These are phyloP conservation scores for Tenthredo scrophulariae DNA, from an alignment of 2,888 invertebrate species.

Conservation along the genomic window DNA sequence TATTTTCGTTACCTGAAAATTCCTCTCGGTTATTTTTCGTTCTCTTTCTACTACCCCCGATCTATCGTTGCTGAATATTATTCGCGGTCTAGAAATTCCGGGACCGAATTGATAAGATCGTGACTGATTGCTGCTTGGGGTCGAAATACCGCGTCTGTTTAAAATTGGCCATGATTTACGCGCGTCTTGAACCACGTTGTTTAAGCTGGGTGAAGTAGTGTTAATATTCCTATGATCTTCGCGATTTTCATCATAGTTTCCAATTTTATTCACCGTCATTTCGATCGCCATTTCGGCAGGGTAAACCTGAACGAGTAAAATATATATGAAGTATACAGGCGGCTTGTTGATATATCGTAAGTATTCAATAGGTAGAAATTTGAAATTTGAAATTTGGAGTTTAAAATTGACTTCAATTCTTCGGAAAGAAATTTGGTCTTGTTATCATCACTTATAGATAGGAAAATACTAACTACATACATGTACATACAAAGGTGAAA, in stretches of 20 bases:
- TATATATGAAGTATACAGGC: neutral
- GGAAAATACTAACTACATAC: neutral
- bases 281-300: neutral
- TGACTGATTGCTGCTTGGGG: conserved; percentile 43
- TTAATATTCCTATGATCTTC: neutral
- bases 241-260: neutral
- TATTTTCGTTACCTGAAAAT: conserved; percentile 8
- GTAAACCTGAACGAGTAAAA: neutral
- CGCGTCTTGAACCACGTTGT: neutral
- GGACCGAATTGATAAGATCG: conserved; percentile 43
- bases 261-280: conserved; percentile 33
- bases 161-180: conserved; percentile 60
- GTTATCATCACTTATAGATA: neutral
- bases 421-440: neutral
- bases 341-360: neutral
- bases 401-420: too few relatives aligned
- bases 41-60: conserved; percentile 34
- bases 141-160: conserved; percentile 17
- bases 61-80: conserved; percentile 53
- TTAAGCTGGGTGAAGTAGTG: neutral
- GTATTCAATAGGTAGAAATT: too few relatives aligned
- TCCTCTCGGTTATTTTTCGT: neutral
- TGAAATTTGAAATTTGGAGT: neutral
- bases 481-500: neutral
- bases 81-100: conserved; percentile 54